Evolutionary conservation across 2,113 vertebrate species (phyloP), one percentile per base, ranked within the genome.

Genomic region (Chaetodon auriga): DNA sequence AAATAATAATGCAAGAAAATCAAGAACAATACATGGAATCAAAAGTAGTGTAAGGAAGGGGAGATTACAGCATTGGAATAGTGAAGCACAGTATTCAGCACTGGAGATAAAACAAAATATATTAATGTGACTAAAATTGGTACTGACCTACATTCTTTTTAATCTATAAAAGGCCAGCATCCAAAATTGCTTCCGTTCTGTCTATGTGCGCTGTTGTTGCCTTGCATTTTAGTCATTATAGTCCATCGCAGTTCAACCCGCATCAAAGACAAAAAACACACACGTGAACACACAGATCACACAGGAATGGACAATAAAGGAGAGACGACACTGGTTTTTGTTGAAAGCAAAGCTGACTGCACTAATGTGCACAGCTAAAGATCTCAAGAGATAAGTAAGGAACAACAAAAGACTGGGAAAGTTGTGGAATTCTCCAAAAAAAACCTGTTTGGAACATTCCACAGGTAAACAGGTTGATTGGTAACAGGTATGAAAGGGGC

Each of bases 11-110:
- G 49, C 21, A 16, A 35, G 5, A 62, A 68, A 38, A 81, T 78
- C 60, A 80, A 60, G 80, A 76, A 65, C 51, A 66, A 49, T 38
- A 35, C n/a, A 49, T 19, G 30, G 54, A 66, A 73, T 78, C 23
- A 63, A 68, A 79, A 63, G 30, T 43, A 19, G 2, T 36, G 18
- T 14, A 48, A 51, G 16, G 35, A 64, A 46, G 53, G 18, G 68
- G 45, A 51, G 30, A 53, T 78, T 45, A 21, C 49, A 51, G 25
- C 0, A 1, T 25, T 23, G 14, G 25, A 61, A 19, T 8, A 23
- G 53, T 73, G 12, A 49, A 10, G 7, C 3, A 30, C 30, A 30
- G 30, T 18, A 54, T 21, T 73, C 35, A 36, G 21, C 48, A 46
- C 23, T 4, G 12, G 35, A 54, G 53, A 61, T 66, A 53, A 78